phyloP scores from a whole-genome alignment of 2,113 vertebrate genomes.

The Phycodurus eques region DNA sequence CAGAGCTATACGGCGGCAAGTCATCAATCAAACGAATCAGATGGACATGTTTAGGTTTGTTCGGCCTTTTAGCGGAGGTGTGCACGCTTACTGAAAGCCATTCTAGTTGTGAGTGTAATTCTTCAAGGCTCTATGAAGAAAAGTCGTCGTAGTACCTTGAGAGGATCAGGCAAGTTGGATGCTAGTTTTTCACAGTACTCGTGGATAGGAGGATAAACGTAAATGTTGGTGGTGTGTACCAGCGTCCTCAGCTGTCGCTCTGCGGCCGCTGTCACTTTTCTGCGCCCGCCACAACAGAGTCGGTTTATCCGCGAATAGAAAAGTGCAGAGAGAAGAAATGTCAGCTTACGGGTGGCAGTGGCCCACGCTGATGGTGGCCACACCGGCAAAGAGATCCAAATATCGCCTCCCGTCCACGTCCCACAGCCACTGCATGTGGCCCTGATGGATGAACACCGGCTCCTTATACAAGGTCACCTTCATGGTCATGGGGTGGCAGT shows the following conservation, averaged over 20 bases:
- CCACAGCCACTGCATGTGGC: slow-evolving; percentile 94
- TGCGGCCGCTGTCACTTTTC: slow-evolving; percentile 80
- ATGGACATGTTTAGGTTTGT: neutral
- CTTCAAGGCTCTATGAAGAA: neutral
- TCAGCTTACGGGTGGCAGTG: slow-evolving; percentile 92
- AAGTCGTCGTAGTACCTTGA: slow-evolving; percentile 78
- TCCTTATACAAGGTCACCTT: slow-evolving; percentile 76
- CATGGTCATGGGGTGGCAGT: slow-evolving; percentile 72
- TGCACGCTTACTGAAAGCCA: neutral
- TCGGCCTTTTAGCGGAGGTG: neutral
- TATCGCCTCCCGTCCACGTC: slow-evolving; percentile 86
- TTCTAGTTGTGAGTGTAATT: neutral
- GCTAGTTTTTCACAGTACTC: slow-evolving; percentile 87
- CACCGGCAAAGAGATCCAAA: slow-evolving; percentile 90
- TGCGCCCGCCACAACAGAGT: slow-evolving; percentile 39
- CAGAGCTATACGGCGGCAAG: neutral
- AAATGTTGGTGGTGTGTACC: slow-evolving; percentile 86
- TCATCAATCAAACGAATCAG: neutral
- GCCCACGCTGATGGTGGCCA: slow-evolving; percentile 88
- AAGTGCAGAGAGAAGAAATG: neutral
- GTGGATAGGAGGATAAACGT: slow-evolving; percentile 78
- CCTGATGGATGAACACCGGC: slow-evolving; percentile 86
- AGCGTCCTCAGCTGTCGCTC: slow-evolving; percentile 81
- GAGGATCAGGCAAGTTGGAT: slow-evolving; percentile 82
- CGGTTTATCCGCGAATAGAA: neutral